phyloP scores from a whole-genome alignment of 2,797 vertebrate genomes.

The Synaphobranchus kaupii region DNA sequence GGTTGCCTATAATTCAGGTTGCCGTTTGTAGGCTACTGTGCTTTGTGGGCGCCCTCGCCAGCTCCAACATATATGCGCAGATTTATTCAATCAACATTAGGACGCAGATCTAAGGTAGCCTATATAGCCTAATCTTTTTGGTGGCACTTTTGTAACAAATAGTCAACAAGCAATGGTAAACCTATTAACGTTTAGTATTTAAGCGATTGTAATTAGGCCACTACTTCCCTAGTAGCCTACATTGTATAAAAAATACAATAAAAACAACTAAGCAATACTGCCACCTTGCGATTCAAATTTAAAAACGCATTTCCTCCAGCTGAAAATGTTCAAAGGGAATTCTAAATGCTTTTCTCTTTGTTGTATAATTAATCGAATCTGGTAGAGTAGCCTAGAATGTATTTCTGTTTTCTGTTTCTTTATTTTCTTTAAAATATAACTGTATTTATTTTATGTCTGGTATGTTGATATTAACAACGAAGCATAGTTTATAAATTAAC shows the following conservation, averaged over 20 bases:
- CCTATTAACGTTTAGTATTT: not conserved
- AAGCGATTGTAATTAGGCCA: not conserved
- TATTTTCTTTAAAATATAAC: not conserved
- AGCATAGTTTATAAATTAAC: not conserved
- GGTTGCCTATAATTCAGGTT: not conserved
- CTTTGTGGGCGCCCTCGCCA: not conserved
- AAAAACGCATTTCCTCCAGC: not conserved
- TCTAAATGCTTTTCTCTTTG: not conserved
- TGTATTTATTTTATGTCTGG: not conserved
- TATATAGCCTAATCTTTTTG: not conserved
- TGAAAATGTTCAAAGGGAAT: constrained; percentile 24
- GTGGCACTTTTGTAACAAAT: not conserved
- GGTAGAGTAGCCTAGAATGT: not conserved
- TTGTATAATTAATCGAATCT: constrained; percentile 20
- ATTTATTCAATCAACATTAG: not conserved
- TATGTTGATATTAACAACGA: not conserved
- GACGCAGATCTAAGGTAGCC: not conserved
- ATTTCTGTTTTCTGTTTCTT: not conserved
- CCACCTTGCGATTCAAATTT: constrained; percentile 8
- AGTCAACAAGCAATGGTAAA: not conserved
- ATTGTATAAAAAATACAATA: not conserved
- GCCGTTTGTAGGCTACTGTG: not conserved
- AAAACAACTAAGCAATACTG: not conserved
- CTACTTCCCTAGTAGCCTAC: no score
- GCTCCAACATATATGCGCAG: not conserved